Base-by-base conservation (phyloP, 1,140 invertebrate genomes). In the Cylas formicarius region DNA sequence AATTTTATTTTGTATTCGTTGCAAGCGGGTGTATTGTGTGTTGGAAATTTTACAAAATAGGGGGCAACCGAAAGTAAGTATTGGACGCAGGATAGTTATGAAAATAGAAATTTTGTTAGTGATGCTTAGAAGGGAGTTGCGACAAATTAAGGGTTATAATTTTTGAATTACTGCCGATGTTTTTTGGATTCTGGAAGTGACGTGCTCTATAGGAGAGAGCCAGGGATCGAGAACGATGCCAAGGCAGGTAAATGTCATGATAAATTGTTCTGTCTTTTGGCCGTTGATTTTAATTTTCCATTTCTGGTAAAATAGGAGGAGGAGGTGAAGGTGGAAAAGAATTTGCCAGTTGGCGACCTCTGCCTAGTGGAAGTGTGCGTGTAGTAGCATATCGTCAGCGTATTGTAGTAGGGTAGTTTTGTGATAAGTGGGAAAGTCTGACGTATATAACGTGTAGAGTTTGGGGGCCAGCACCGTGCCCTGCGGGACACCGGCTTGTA, bases 321-420 rank as follows among this genome's bases (percentile, higher is more conserved):
- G 9, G n/a, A 26, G 22, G 11, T 8, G 26, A 6, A 38, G 13
- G 33, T 37, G 42, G 10, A 20, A 28, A 8, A 17, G 7, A 16
- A 40, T 6, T 40, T 17, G 5, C 21, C 36, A 29, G 10, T 44
- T 34, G 4, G 48, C 48, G 1, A 35, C 40, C 14, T 36, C 20
- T 1, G 50, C 48, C 19, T 39, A 29, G 16, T 31, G 49, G n/a
- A 44, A 48, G 23, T 29, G 29, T 26, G 49, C 36, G 44, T 54
- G 46, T 13, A 57, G 44, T 20, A 58, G 53, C 3, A 60, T 62
- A 28, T 65, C 61, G 39, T 66, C 62, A 5, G 62, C 65, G 41
- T 48, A 66, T 14, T 54, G 23, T 8, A 58, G 55, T 22, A 36
- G 18, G 18, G 49, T 44, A 9, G 51, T 51, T 19, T 36, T 24